Evolutionary conservation across 35 echinoderm and acorn worm genomes (phyloP), one percentile per base, ranked within the genome.

Genomic region (Chiridota heheva): DNA sequence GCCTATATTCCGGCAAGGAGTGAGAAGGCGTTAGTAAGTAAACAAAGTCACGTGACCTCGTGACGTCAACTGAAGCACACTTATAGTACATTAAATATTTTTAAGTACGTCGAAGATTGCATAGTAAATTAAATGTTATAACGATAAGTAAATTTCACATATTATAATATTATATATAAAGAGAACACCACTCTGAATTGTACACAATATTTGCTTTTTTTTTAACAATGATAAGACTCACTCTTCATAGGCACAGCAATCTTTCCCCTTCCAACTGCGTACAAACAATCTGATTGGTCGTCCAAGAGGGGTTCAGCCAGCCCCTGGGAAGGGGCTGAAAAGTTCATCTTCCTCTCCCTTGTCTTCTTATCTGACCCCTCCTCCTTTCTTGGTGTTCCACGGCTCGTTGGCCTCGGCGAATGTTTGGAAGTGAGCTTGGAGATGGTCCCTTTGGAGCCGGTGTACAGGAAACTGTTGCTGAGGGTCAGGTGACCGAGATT

Each of bases 401-500:
- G n/a, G n/a, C 49, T 28, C 28, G 10, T 22, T 22, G 22, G 30
- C 26, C 73, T 60, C 3, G 73, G 73, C 7, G 73, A 59, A 40
- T 83, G 70, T 43, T 83, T 90, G 41, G 80, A 83, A 8, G 63
- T 74, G 3, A 63, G 26, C 63, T 51, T 81, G 28, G 91, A 85
- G 17, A 91, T 97, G 3, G 94, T 91, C 13, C 94, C 94, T 24
- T 57, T 67, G 2, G 72, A 58, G 10, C 94, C 94, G 40, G 89
- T 81, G 39, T 77, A 67, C 4, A 91, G 59, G 68, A 97, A 97
- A 58, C 87, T 44, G 45, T 97, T 97, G 41, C 69, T 87, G 7
- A 97, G 69, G 20, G 94, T 97, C 7, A 97, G 80, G 63, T 88
- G 84, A 16, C 94, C 94, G 17, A 97, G 94, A 45, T 97, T 97